phyloP scores from a whole-genome alignment of 2,888 invertebrate species.

The Sphaeridia pumilis region DNA sequence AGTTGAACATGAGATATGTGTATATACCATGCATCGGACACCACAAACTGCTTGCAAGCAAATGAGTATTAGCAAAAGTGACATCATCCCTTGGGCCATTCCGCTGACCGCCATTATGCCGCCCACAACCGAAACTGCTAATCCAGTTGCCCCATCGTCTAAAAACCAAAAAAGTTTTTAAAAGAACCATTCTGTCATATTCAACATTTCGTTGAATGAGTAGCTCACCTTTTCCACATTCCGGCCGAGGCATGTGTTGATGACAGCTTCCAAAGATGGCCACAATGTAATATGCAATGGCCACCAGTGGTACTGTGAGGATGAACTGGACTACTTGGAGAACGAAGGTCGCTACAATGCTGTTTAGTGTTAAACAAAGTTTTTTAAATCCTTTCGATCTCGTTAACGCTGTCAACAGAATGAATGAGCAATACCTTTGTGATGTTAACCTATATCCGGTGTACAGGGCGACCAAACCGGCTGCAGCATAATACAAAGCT shows the following conservation, averaged over 20 bases:
- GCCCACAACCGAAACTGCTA: conserved; percentile 28
- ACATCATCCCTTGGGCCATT: conserved; percentile 28
- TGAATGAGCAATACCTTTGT: conserved; percentile 25
- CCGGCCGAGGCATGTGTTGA: conserved; percentile 23
- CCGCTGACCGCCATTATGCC: conserved; percentile 31
- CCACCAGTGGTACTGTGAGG: conserved; percentile 29
- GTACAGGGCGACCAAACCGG: conserved; percentile 30
- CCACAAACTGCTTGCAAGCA: conserved; percentile 33
- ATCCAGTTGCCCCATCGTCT: conserved; percentile 14
- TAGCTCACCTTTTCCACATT: conserved; percentile 18
- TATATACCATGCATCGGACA: conserved; percentile 31
- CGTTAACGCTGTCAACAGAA: neutral
- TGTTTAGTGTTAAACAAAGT: conserved; percentile 11
- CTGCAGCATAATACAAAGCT: conserved; percentile 25
- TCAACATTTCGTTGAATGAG: neutral
- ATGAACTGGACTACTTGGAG: conserved; percentile 33
- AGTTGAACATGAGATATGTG: neutral
- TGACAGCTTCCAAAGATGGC: conserved; percentile 33
- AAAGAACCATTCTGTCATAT: neutral
- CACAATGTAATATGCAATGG: conserved; percentile 30
- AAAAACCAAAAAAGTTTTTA: neutral
- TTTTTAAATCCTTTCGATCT: neutral
- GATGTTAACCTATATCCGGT: conserved; percentile 27
- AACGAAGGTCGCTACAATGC: conserved; percentile 30
- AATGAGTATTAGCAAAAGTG: conserved; percentile 30